phyloP scores from a whole-genome alignment of 1,140 invertebrate species.

The Lepidotrigona ventralis region DNA sequence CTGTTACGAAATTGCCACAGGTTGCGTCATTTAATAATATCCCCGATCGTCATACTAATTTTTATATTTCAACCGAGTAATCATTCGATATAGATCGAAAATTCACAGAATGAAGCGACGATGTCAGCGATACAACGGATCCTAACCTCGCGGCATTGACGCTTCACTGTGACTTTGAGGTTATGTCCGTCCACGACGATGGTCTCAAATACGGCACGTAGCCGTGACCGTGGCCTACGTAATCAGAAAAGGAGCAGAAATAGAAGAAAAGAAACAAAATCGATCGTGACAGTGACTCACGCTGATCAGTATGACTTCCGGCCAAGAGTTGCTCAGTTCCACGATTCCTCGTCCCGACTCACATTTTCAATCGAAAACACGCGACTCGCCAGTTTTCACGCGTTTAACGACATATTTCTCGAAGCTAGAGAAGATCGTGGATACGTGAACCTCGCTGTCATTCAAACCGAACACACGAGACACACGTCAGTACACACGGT shows the following conservation, averaged over 20 bases:
- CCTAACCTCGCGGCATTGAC: constrained; percentile 7
- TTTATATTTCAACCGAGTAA: neutral
- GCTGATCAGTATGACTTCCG: constrained; percentile 30
- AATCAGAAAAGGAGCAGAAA: neutral
- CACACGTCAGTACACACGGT: neutral
- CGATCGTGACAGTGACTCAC: constrained; percentile 40
- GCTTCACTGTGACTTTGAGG: constrained; percentile 15
- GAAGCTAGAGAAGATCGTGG: neutral
- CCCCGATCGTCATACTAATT: too few species aligned
- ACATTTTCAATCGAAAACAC: constrained; percentile 41
- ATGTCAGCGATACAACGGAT: neutral
- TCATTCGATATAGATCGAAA: neutral
- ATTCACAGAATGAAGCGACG: neutral
- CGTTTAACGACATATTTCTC: neutral
- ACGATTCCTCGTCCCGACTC: neutral
- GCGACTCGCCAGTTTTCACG: neutral
- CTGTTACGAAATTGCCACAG: too few species aligned
- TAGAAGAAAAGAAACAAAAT: neutral
- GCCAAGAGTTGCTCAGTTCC: constrained; percentile 12
- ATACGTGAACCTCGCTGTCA: neutral
- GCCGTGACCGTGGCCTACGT: neutral
- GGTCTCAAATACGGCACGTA: constrained; percentile 7
- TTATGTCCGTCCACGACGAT: constrained; percentile 9
- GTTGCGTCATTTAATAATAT: neutral
- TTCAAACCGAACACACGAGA: neutral